Conservation (phyloP, 2,888 invertebrate genomes). For the Nomada fucata region DNA sequence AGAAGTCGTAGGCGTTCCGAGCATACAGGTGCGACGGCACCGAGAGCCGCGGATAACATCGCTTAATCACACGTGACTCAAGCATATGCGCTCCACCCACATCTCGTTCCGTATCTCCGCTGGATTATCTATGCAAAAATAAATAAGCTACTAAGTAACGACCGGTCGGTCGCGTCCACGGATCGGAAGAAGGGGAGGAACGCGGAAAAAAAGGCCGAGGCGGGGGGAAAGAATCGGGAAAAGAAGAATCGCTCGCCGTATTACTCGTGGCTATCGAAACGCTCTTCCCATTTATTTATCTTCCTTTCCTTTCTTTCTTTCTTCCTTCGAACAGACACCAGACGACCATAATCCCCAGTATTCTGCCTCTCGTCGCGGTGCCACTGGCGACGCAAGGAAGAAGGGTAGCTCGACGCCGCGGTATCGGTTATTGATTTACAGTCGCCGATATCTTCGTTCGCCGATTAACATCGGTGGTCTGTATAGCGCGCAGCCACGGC, state of each 20-base stretch:
- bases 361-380: constrained; percentile 43
- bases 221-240: background rate
- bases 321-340: constrained; percentile 23
- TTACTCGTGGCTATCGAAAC: constrained; percentile 67
- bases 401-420: constrained; percentile 42
- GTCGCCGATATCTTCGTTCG: constrained; percentile 62
- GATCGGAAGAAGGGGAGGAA: background rate
- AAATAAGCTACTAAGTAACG: constrained; percentile 79
- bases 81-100: constrained; percentile 80
- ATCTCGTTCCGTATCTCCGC: constrained; percentile 77
- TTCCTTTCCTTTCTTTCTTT: too few relatives aligned
- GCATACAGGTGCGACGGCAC: constrained; percentile 78
- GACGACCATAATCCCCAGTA: constrained; percentile 28
- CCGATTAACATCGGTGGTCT: constrained; percentile 66
- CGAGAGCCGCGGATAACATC: constrained; percentile 79
- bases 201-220: background rate
- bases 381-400: constrained; percentile 52
- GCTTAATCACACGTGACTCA: constrained; percentile 82
- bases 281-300: constrained; percentile 4
- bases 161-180: constrained; percentile 58
- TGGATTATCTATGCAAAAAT: constrained; percentile 82
- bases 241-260: constrained; percentile 39
- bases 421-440: constrained; percentile 73
- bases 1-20: constrained; percentile 75
- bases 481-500: constrained; percentile 47